Evolutionary conservation across 2,888 invertebrate species (phyloP).

Genomic region (Heliconius erato): DNA sequence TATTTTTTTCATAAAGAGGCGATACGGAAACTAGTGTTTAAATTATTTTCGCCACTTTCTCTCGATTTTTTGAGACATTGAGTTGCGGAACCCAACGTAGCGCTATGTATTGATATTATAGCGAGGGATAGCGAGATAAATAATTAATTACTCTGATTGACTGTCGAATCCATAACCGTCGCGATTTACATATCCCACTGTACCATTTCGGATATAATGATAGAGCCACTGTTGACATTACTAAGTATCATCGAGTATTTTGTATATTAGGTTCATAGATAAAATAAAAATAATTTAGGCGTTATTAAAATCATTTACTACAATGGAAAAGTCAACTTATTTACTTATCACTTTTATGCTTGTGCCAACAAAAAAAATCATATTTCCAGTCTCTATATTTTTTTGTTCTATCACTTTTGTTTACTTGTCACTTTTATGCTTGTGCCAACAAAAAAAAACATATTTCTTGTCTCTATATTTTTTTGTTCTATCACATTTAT

Average conservation of each 20-base stretch:
- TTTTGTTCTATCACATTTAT: too few species aligned
- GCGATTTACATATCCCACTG: too few species aligned
- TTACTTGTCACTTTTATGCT: background rate
- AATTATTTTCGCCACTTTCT: background rate
- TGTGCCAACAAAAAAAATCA: background rate
- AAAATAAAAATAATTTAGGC: background rate
- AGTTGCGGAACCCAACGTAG: background rate
- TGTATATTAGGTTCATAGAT: background rate
- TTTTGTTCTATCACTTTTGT: too few species aligned
- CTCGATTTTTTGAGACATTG: background rate
- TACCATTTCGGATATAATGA: too few species aligned
- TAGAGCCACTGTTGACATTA: too few species aligned
- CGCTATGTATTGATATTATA: background rate
- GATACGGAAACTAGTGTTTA: background rate
- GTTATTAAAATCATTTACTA: background rate
- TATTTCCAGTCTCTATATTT: background rate
- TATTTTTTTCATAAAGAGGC: background rate
- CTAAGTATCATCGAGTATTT: too few species aligned
- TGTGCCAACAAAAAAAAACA: background rate
- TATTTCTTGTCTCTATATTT: background rate
- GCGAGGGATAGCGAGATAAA: background rate
- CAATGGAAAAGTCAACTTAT: background rate
- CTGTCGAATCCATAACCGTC: too few species aligned
- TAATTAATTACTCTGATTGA: too few species aligned
- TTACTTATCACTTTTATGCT: background rate